phyloP scores from a whole-genome alignment of 2,797 vertebrate species.

The Phaenicophaeus curvirostris region DNA sequence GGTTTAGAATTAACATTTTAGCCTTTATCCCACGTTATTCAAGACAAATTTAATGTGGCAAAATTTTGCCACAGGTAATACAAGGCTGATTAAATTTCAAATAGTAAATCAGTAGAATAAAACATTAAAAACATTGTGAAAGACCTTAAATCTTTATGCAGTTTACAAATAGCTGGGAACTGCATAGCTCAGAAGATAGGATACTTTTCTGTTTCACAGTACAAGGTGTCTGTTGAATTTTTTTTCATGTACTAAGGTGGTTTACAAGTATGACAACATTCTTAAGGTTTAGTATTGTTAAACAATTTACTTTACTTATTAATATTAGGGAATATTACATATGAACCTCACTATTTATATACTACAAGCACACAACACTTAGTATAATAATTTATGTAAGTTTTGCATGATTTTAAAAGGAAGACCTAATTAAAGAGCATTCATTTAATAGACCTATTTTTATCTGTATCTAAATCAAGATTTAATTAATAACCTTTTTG shows the following conservation, averaged over 20 bases:
- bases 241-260: background rate
- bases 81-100: background rate
- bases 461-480: background rate
- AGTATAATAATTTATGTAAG: background rate
- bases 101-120: background rate
- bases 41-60: background rate
- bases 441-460: constrained; percentile 7
- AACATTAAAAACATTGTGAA: background rate
- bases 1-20: background rate
- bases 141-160: background rate
- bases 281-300: background rate
- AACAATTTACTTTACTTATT: background rate
- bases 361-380: background rate
- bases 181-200: background rate
- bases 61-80: background rate
- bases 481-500: constrained; percentile 10
- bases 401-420: background rate
- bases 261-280: background rate
- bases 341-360: background rate
- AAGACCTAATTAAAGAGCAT: background rate
- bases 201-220: background rate
- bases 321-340: background rate
- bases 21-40: background rate
- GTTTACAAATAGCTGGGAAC: background rate
- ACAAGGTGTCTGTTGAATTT: background rate